phyloP scores from a whole-genome alignment of 2,797 vertebrate species.

The Anomalospiza imberbis region DNA sequence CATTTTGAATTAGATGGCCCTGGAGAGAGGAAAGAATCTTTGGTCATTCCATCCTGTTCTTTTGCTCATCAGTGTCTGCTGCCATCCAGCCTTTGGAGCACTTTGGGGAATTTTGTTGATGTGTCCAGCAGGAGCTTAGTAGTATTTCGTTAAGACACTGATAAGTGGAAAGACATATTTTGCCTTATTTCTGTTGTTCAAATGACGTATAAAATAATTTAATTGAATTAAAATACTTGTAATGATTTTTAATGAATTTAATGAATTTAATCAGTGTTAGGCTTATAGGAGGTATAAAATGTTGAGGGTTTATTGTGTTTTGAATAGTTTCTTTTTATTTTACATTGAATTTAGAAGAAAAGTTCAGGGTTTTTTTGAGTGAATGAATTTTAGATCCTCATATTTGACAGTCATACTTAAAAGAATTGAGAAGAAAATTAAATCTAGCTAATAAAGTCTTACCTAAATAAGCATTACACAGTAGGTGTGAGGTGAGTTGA shows the following conservation, averaged over 20 bases:
- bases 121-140: not conserved
- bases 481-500: not conserved
- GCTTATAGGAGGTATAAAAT: not conserved
- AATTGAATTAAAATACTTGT: not conserved
- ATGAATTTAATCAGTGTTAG: not conserved
- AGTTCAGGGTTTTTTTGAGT: not conserved
- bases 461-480: not conserved
- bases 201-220: not conserved
- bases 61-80: not conserved
- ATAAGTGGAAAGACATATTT: not conserved
- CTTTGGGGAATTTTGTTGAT: not conserved
- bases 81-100: not conserved
- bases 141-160: not conserved
- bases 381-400: not conserved
- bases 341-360: not conserved
- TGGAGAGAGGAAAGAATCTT: not conserved
- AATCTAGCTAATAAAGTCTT: not conserved
- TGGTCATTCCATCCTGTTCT: not conserved
- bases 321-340: not conserved
- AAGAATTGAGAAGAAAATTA: not conserved
- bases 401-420: not conserved
- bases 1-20: not conserved
- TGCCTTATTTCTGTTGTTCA: not conserved
- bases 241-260: not conserved
- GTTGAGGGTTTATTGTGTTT: not conserved